Percentiles rank a stretch among this genome's conserved stretches.
These are phyloP conservation scores for Agelastica alni DNA, from an alignment of 2,888 invertebrate species.

Conservation along the genomic window DNA sequence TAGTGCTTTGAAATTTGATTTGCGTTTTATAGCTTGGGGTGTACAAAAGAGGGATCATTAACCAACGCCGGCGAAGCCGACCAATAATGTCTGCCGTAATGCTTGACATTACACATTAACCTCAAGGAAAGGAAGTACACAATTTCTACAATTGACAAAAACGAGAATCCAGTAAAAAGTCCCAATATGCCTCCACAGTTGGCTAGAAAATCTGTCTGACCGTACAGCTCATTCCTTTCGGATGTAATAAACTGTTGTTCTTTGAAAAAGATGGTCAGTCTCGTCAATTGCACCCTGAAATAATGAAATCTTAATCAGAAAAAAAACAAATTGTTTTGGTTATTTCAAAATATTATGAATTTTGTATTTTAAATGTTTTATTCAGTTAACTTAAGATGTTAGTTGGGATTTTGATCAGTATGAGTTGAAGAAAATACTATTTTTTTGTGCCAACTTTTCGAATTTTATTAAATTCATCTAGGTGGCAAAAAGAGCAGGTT, in stretches of 20 bases:
- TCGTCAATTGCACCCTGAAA: conserved; percentile 61
- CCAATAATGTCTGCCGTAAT: conserved; percentile 55
- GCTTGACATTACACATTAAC: conserved; percentile 58
- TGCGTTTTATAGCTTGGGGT: conserved; percentile 27
- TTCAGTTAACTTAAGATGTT: too few species aligned
- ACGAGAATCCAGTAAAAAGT: conserved; percentile 67
- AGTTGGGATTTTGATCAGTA: too few species aligned
- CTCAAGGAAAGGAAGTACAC: conserved; percentile 63
- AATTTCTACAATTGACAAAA: conserved; percentile 66
- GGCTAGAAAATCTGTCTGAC: conserved; percentile 62
- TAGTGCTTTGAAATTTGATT: too few species aligned
- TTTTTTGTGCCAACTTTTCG: too few species aligned
- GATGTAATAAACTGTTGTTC: conserved; percentile 65
- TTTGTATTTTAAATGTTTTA: too few species aligned
- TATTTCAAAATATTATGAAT: too few species aligned
- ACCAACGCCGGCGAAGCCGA: conserved; percentile 48
- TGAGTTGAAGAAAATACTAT: too few species aligned
- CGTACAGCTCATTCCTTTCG: conserved; percentile 63
- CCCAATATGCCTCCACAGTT: conserved; percentile 64
- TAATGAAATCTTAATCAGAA: too few species aligned
- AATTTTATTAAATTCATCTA: too few species aligned
- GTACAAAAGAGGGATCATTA: conserved; percentile 45
- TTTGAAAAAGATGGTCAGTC: conserved; percentile 72
- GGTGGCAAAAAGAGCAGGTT: too few species aligned
- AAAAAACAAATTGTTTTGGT: too few species aligned